Conservation (phyloP, 2,888 invertebrate species). For the Smittia sp. region DNA sequence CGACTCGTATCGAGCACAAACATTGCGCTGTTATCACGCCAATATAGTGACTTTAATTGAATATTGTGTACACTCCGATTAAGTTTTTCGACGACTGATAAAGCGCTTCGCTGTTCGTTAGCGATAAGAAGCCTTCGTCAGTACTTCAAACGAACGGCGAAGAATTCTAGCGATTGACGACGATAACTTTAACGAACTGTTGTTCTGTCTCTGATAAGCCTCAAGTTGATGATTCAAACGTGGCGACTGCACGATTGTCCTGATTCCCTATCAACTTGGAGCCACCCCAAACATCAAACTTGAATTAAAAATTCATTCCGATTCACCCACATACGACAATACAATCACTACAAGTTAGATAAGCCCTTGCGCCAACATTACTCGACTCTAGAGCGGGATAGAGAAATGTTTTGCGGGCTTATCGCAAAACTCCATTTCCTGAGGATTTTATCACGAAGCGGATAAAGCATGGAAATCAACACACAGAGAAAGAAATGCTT, state of each 20-base stretch:
- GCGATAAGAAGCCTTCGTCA: neutral
- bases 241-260: too few species aligned
- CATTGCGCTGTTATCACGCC: constrained; percentile 13
- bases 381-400: neutral
- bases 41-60: constrained; percentile 27
- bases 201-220: neutral
- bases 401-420: constrained; percentile 5
- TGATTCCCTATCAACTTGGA: neutral
- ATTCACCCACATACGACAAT: neutral
- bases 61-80: constrained; percentile 24
- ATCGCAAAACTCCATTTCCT: constrained; percentile 28
- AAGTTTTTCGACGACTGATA: neutral
- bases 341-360: neutral
- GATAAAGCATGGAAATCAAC: constrained; percentile 24
- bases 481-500: constrained; percentile 17
- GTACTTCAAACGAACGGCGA: neutral
- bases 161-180: neutral
- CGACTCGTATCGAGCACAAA: neutral
- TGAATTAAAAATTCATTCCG: neutral
- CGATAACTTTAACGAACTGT: neutral
- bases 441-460: constrained; percentile 20
- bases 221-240: neutral
- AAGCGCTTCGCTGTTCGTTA: neutral
- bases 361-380: constrained; percentile 7
- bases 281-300: neutral